Base-by-base conservation (phyloP, 1,140 invertebrate species). In the Drosophila pachea region DNA sequence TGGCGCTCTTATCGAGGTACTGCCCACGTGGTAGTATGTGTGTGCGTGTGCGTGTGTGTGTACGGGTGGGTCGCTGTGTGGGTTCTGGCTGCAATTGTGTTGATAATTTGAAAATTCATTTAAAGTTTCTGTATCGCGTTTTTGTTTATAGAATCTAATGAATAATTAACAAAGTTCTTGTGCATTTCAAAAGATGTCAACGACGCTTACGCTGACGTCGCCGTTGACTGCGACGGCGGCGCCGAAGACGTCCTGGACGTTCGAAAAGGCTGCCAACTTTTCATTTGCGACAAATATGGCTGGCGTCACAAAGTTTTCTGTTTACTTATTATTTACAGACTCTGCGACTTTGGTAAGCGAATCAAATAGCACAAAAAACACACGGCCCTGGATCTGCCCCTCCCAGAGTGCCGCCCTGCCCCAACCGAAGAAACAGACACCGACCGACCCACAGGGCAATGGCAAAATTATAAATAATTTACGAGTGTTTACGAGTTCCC, bases 101-200 rank as follows among this genome's bases (percentile, higher is more conserved):
- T 86, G 81, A 86, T 86, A 86, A 86, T 86, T 86, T 86, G 82
- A 86, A 86, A 86, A 86, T 86, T 86, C 82, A 86, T 86, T 86
- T 86, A 86, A 86, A 86, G 81, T 86, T 86, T 86, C 86, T 86
- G 82, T 86, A 86, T 86, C 82, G 81, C 81, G 81, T 86, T 86
- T 83, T 86, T 86, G 81, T 86, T 86, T 86, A 86, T 86, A 86
- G 81, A 86, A 86, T 86, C 81, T 86, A 86, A 86, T 86, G 76
- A 86, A 86, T 86, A 86, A 86, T 86, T 86, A 86, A 86, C 81
- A 86, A 86, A 86, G 82, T 86, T 86, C 81, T 86, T 77, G 81
- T 77, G 64, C 81, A 86, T 86, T 86, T 84, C 73, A 81, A 84
- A 84, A 84, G 79, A 86, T 77, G 81, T 76, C 79, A 74, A 63